Base-by-base conservation (phyloP, 1,140 invertebrate genomes). In the Alviniconcha marisindica region DNA sequence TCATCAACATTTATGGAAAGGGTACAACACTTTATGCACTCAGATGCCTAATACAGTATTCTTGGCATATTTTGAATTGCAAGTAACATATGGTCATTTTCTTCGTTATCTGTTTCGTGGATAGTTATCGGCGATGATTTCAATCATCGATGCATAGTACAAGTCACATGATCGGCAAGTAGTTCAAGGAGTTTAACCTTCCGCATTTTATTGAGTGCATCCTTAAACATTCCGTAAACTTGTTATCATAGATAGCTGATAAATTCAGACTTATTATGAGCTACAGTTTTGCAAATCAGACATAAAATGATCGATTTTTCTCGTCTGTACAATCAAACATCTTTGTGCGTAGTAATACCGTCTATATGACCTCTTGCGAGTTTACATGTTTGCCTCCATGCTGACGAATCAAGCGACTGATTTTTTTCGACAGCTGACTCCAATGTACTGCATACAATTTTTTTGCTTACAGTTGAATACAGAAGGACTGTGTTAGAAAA, bases 311-410 rank as follows among this genome's bases (percentile, higher is more conserved):
- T 33, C 21, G 10, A 10, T 74, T 74, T 74, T 42, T n/a, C n/a
- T n/a, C n/a, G 18, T 40, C 42, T 74, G 71, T 36, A 74, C 38
- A 74, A 74, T 74, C n/a, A 51, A 76, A 48, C 44, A 33, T 5
- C 15, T 60, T 44, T 44, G 33, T 31, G 78, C 78, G 78, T 80
- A 80, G 56, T 63, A 44, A 80, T 80, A 80, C 38, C 18, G 28
- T 80, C n/a, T 42, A 40, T 28, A 60, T 80, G 78, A 80, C 78
- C 78, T 80, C 78, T 44, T 76, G 73, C 44, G 42, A 51, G 73
- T 48, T 76, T 74, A 74, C 71, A 74, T 74, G 71, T 36, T 74
- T 36, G 73, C 38, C 73, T 76, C 73, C 73, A 76, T 76, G 73
- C 73, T 76, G 42, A 76, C 73, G 42, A 51, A 76, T 7, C 24